Percentiles rank a stretch among this genome's conserved stretches.
These are phyloP conservation scores for Agrotis puta DNA, from an alignment of 2,888 invertebrate genomes.

Conservation along the genomic window DNA sequence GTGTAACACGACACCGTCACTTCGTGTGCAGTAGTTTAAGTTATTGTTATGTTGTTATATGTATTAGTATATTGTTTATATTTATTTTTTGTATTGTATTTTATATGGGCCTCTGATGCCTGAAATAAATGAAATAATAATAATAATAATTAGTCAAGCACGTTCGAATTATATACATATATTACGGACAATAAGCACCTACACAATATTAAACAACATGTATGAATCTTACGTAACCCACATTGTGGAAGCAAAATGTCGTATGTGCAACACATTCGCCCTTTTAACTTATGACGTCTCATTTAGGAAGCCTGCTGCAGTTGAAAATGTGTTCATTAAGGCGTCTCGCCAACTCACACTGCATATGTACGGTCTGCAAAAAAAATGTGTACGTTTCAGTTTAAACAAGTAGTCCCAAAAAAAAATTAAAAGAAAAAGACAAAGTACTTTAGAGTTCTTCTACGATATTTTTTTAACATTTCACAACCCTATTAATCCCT, in stretches of 20 bases:
- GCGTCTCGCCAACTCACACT: constrained; percentile 20
- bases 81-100: no score
- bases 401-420: background rate
- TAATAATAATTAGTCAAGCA: background rate
- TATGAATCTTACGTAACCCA: background rate
- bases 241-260: background rate
- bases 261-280: constrained; percentile 9
- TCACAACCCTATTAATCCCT: no score
- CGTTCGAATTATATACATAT: background rate
- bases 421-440: no score
- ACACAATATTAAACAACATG: background rate
- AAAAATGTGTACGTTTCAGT: background rate
- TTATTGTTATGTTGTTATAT: no score
- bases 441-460: no score
- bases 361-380: constrained; percentile 10
- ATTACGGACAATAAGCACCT: background rate
- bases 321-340: constrained; percentile 54
- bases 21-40: no score
- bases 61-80: no score
- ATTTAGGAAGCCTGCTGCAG: constrained; percentile 19
- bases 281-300: constrained; percentile 13
- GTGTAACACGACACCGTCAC: no score
- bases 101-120: no score
- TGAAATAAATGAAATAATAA: no score
- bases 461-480: no score